These are phyloP conservation scores for Xerus inauris DNA, from an alignment of 2,113 vertebrate species.

Conservation along the genomic window DNA sequence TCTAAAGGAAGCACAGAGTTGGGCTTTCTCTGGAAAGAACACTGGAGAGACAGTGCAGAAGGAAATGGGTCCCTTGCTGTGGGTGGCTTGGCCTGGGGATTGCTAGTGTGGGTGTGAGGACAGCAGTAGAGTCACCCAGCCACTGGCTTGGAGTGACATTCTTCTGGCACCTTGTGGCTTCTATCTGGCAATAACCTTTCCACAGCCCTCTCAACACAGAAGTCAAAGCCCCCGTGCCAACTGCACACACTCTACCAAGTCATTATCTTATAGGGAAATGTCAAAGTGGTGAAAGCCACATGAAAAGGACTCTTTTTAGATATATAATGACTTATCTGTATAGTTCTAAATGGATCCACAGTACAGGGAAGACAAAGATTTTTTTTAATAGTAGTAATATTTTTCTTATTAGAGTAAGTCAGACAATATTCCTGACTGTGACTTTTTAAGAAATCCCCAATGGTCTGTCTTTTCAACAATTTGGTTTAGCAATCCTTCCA, in stretches of 20 bases:
- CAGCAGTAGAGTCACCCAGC: background rate
- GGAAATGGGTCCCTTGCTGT: background rate
- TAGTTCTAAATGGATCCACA: background rate
- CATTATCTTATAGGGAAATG: background rate
- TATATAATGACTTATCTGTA: background rate
- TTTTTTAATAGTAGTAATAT: background rate
- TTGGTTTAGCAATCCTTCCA: background rate
- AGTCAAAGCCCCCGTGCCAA: background rate
- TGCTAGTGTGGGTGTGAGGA: background rate
- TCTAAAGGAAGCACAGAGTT: accelerated
- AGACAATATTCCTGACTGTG: background rate
- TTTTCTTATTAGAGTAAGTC: background rate
- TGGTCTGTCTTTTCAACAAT: background rate
- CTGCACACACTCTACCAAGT: background rate
- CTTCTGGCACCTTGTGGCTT: background rate
- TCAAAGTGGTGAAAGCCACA: background rate
- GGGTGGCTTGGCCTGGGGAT: background rate
- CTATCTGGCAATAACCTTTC: background rate
- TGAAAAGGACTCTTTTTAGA: background rate
- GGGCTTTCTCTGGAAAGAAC: background rate
- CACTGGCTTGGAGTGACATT: background rate
- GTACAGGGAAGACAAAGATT: background rate
- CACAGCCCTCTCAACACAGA: background rate
- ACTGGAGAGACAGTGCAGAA: accelerated
- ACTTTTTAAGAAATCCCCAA: background rate